Base-by-base conservation (phyloP, 2,888 invertebrate species). In the Pachliopta kotzebuea region DNA sequence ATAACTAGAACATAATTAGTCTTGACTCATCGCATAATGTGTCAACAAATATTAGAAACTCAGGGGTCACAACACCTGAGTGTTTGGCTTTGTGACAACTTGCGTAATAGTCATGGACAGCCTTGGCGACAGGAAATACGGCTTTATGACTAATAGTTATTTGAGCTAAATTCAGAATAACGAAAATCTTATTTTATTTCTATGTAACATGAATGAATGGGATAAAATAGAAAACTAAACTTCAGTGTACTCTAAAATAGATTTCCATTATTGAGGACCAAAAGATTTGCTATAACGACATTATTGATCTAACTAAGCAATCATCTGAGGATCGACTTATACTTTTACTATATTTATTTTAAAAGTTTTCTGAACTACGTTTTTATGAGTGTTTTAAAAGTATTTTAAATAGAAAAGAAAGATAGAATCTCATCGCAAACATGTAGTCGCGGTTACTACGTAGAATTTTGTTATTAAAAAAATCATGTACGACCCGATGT, bases 91-190 rank as follows among this genome's bases (percentile, higher is more conserved):
- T 65, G 70, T 86, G 88, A 84, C 89, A 90, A 88, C 79, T 89
- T 88, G 82, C 88, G 84, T 86, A 89, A 90, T 78, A 76, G 68
- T 72, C 72, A 73, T 74, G 77, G 74, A 73, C 77, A 75, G 76
- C 73, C 76, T 78, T 77, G 83, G 84, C 85, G 87, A 89, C 90
- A 90, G 90, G 90, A 90, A 89, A 90, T 85, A 74, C 72, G 73
- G 79, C 79, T 85, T 81, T 86, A 84, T 85, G 81, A 82, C 81
- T 81, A 77, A 77, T 80, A 76, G 77, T 79, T 81, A 78, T 76
- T 76, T 75, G 79, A 74, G 70, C 68, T 68, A 74, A 69, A 71
- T 75, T 74, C 63, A 58, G 53, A 37, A 23, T 26, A 50, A 56
- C 62, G 54, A 60, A 61, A 60, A 63, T 49, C 56, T 49, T 20